Conservation (phyloP, 2,797 vertebrate species). For the Acanthis flammea region DNA sequence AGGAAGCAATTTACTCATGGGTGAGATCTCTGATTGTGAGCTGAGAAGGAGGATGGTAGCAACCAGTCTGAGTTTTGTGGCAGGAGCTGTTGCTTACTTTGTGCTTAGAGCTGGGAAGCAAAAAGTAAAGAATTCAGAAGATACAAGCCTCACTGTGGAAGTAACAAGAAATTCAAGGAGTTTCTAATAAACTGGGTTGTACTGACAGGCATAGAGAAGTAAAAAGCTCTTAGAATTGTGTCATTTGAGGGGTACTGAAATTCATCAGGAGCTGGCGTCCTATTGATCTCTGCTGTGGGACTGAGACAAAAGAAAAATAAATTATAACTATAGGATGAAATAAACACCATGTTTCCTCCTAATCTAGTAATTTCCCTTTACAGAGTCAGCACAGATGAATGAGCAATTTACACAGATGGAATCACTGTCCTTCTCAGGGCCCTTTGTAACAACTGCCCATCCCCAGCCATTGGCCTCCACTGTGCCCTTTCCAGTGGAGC, state of each 20-base stretch:
- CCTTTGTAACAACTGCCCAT: not conserved
- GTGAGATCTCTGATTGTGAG: not conserved
- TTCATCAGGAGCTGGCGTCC: not conserved
- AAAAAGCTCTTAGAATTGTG: not conserved
- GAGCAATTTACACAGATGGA: not conserved
- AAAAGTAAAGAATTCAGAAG: not conserved
- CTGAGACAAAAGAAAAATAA: not conserved
- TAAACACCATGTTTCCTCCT: not conserved
- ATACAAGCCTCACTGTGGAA: not conserved
- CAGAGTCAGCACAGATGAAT: slow-evolving; percentile 19
- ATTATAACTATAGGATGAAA: not conserved
- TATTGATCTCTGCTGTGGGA: not conserved
- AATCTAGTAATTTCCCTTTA: not conserved
- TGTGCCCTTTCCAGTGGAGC: not conserved
- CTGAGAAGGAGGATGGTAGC: not conserved
- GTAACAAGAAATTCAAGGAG: not conserved
- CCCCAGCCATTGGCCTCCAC: not conserved
- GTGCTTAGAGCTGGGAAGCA: not conserved
- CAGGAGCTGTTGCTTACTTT: not conserved
- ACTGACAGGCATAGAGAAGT: not conserved
- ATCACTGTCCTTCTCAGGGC: not conserved
- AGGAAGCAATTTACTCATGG: not conserved
- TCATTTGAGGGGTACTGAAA: not conserved
- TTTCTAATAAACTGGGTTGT: not conserved
- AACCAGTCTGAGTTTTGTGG: not conserved